Conservation (phyloP, 1,140 invertebrate genomes). For the Potamilus streckersoni region DNA sequence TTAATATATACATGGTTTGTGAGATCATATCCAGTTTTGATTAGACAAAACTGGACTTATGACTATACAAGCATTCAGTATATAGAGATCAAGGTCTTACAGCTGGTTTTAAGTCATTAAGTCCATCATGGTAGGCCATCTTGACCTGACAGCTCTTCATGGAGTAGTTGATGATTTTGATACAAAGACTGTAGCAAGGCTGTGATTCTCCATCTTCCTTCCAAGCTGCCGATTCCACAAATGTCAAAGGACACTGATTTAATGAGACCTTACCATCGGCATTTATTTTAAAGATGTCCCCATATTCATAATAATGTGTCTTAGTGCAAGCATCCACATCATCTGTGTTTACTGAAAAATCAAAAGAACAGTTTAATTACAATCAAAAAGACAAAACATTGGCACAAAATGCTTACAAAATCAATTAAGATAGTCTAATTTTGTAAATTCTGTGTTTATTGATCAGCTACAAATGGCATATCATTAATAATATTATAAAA, state of each 20-base stretch:
- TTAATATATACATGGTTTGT: not conserved
- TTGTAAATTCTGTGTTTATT: no score
- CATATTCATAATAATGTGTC: constrained; percentile 22
- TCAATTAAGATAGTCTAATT: no score
- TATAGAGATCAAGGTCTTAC: constrained; percentile 15
- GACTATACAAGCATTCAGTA: no score
- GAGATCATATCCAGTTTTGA: not conserved
- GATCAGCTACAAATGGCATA: no score
- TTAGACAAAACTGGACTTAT: not conserved
- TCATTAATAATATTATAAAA: no score
- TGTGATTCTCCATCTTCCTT: not conserved
- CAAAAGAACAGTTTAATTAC: not conserved
- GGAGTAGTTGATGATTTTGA: constrained; percentile 28
- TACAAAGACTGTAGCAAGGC: constrained; percentile 22
- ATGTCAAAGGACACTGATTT: constrained; percentile 22
- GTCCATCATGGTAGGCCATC: constrained; percentile 43
- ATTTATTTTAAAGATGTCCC: constrained; percentile 11
- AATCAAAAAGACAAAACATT: no score
- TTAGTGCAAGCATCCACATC: constrained; percentile 14
- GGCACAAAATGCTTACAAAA: no score
- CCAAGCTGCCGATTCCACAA: constrained; percentile 13
- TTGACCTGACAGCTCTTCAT: constrained; percentile 40
- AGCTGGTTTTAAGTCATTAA: constrained; percentile 34
- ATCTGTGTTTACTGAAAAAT: constrained; percentile 18
- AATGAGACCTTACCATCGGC: constrained; percentile 3